A percentile compares a stretch with the other conserved stretches of the same genome.
Evolutionary conservation across 2,113 vertebrate genomes (phyloP).

Genomic region (Isurus oxyrinchus): DNA sequence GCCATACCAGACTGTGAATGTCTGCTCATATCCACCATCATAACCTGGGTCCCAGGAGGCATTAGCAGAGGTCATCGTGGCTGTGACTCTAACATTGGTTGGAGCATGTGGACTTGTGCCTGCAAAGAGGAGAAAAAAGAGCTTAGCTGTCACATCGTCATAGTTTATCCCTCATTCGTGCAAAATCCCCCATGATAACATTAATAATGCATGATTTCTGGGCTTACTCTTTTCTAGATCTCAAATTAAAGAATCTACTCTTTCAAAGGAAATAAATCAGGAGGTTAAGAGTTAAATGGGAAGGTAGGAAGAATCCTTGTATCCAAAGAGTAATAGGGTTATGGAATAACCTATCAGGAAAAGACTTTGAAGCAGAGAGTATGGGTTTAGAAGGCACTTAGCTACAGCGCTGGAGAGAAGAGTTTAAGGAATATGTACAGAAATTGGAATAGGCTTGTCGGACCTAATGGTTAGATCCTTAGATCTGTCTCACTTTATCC

Average conservation of each 20-base stretch:
- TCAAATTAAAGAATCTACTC: background rate
- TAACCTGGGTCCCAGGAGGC: conserved; percentile 98
- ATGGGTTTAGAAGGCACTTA: background rate
- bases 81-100: conserved; percentile 76
- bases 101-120: conserved; percentile 97
- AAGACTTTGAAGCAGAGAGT: background rate
- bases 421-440: background rate
- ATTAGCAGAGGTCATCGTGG: conserved; percentile 89
- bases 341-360: background rate
- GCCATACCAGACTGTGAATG: conserved; percentile 99
- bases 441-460: background rate
- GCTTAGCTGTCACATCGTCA: background rate
- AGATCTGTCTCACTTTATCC: background rate
- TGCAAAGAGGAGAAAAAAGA: conserved; percentile 51
- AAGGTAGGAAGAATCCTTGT: background rate
- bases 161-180: background rate
- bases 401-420: background rate
- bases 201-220: background rate
- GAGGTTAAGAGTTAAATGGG: background rate
- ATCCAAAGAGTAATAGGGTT: background rate
- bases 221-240: background rate
- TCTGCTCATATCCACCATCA: conserved; percentile 97
- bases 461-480: background rate
- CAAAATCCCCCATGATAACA: background rate
- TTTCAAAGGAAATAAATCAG: background rate